Base-by-base conservation (phyloP, 2,113 vertebrate genomes). In the Eudyptes chrysolophus region DNA sequence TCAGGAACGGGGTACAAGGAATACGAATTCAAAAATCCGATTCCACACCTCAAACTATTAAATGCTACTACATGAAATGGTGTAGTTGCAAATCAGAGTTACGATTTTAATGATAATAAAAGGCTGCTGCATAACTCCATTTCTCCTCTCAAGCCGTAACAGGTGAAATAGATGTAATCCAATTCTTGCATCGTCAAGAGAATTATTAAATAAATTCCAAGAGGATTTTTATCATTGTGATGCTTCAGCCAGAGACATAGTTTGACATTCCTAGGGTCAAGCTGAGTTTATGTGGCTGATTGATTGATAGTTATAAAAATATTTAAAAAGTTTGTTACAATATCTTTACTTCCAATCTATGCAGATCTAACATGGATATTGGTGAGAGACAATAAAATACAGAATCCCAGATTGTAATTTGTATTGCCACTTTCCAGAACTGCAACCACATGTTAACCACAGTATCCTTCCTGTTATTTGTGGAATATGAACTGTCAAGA, bases 401-500 rank as follows among this genome's bases (percentile, higher is more conserved):
- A 94, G 69, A 58, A 87, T 79, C 52, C 36, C n/a, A 58, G 57
- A 69, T 58, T 84, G 46, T 86, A 69, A 84, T 86, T 92, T 54
- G 40, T 78, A 64, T 82, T 65, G 84, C 72, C 49, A 55, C 48
- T 84, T 91, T 91, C 84, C 89, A 95, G 83, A 92, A 90, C 7
- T 89, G 87, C 27, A 93, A 82, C 89, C 87, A 76, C 81, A 75
- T 12, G 21, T 72, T 85, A 89, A 95, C 94, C 95, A 84, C 91
- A 77, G 22, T 49, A 71, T 95, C 89, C 91, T 97, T 95, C 87
- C 89, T 96, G 61, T 92, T 96, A 46, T 48, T 80, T 87, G 58
- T 65, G 77, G 81, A 97, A 91, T 75, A 44, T 44, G 40, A 95
- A 85, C 42, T 55, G 74, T 76, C 61, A 89, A 96, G 78, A 96